Evolutionary conservation across 2,888 invertebrate genomes (phyloP).

Genomic region (Sinelater perroti): DNA sequence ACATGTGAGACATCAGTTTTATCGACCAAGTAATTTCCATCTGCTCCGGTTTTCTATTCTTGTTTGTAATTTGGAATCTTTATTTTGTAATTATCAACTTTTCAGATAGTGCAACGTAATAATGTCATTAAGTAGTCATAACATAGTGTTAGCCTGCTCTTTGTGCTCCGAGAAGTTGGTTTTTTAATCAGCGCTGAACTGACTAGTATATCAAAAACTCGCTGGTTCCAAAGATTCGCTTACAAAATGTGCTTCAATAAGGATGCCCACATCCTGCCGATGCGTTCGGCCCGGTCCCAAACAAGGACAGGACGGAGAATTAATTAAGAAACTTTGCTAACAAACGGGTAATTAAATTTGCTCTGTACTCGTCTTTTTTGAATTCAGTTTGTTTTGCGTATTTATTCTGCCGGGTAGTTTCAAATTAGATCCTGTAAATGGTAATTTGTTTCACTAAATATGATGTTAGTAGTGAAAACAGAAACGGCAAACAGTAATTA

Average conservation of each 20-base stretch:
- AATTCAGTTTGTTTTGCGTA: conserved; percentile 6
- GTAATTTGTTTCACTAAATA: too few relatives aligned
- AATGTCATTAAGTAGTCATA: too few relatives aligned
- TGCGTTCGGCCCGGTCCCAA: conserved; percentile 1
- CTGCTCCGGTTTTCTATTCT: too few relatives aligned
- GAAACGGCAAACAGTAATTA: too few relatives aligned
- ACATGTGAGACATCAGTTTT: too few relatives aligned
- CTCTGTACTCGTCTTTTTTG: conserved; percentile 4
- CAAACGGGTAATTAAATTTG: conserved; percentile 19
- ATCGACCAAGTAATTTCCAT: too few relatives aligned
- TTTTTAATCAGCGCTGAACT: background rate
- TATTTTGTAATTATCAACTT: too few relatives aligned
- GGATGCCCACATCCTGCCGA: conserved; percentile 7
- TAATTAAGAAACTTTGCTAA: conserved; percentile 22
- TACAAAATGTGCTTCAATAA: background rate
- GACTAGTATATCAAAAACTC: conserved; percentile 2
- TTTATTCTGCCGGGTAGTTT: conserved; percentile 7
- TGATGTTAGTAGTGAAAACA: too few relatives aligned
- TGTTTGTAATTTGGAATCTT: too few relatives aligned
- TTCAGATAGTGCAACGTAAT: too few relatives aligned
- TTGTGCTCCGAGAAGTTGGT: background rate
- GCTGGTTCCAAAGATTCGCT: too few relatives aligned
- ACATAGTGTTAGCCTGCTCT: too few relatives aligned
- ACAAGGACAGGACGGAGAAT: conserved; percentile 11
- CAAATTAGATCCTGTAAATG: background rate